Percentiles rank a stretch among this genome's conserved stretches.
Evolutionary conservation across 92 coral and sea anemone species (phyloP).

Genomic region (Virgularia gustaviana): DNA sequence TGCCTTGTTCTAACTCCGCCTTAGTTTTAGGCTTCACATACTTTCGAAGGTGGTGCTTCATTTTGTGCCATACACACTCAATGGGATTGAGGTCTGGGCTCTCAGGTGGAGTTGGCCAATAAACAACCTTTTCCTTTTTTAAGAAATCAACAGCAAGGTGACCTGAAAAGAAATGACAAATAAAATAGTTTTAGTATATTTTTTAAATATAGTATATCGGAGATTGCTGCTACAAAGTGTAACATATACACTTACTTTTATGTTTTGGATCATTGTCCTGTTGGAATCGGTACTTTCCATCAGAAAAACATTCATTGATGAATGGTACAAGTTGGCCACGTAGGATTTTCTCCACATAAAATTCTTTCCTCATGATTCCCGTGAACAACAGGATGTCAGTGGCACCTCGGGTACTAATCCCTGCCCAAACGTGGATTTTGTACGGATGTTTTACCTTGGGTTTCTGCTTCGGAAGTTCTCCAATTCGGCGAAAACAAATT

Average conservation of each 20-base stretch:
- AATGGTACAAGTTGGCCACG: slow-evolving; percentile 37
- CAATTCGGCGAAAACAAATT: slow-evolving; percentile 38
- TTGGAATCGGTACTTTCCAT: slow-evolving; percentile 34
- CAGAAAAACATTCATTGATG: slow-evolving; percentile 40
- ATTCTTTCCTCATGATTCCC: slow-evolving; percentile 42
- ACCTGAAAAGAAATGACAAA: too few relatives aligned
- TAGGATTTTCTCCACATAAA: slow-evolving; percentile 12
- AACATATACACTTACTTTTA: slow-evolving; percentile 16
- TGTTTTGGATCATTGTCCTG: slow-evolving; percentile 41
- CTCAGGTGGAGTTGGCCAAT: slow-evolving; percentile 45
- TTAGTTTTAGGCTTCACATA: slow-evolving; percentile 43
- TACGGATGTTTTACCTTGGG: slow-evolving; percentile 52
- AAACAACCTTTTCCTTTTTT: slow-evolving; percentile 15
- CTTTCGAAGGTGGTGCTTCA: slow-evolving; percentile 39
- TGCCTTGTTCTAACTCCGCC: slow-evolving; percentile 39
- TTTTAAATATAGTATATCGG: too few relatives aligned
- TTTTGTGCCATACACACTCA: slow-evolving; percentile 29
- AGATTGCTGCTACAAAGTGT: too few relatives aligned
- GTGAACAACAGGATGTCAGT: slow-evolving; percentile 39
- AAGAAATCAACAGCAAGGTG: slow-evolving; percentile 26
- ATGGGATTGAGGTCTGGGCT: slow-evolving; percentile 51
- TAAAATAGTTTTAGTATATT: too few relatives aligned
- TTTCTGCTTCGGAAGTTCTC: slow-evolving; percentile 49
- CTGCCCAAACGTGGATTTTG: slow-evolving; percentile 57
- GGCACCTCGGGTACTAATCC: slow-evolving; percentile 49